Evolutionary conservation across 2,888 invertebrate species (phyloP).

Genomic region (Macrosoma leucophasiata): DNA sequence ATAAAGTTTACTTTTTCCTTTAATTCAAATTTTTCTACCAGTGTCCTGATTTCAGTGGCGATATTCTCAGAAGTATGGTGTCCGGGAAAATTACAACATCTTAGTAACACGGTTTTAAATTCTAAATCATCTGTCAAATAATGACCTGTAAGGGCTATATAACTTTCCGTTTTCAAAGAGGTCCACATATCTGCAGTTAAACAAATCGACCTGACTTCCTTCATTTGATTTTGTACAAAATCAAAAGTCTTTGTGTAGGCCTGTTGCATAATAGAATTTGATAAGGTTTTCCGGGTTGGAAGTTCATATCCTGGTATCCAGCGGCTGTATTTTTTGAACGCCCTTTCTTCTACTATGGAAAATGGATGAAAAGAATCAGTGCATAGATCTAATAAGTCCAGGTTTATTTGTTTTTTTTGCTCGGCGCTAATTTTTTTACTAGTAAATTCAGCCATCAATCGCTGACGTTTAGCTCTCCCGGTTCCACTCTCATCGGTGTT

Average conservation of each 20-base stretch:
- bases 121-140: conserved; percentile 26
- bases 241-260: no score
- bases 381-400: conserved; percentile 17
- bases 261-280: conserved; percentile 15
- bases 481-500: conserved; percentile 2
- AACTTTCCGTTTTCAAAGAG: conserved; percentile 23
- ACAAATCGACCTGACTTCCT: no score
- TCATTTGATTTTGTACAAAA: no score
- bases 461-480: conserved; percentile 1
- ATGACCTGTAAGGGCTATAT: conserved; percentile 30
- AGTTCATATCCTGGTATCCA: conserved; percentile 28
- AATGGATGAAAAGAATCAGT: conserved; percentile 26
- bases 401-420: conserved; percentile 20
- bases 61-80: conserved; percentile 27
- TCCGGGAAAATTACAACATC: conserved; percentile 25
- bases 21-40: conserved; percentile 17
- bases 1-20: conserved; percentile 28
- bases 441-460: background rate
- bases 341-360: conserved; percentile 27
- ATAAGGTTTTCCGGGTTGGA: conserved; percentile 26
- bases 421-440: conserved; percentile 17
- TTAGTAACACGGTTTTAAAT: conserved; percentile 26
- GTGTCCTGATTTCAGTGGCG: conserved; percentile 17
- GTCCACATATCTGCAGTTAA: conserved; percentile 31
- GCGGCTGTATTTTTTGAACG: conserved; percentile 23